Base-by-base conservation (phyloP, 1,140 invertebrate genomes). In the Micrasema minimum region DNA sequence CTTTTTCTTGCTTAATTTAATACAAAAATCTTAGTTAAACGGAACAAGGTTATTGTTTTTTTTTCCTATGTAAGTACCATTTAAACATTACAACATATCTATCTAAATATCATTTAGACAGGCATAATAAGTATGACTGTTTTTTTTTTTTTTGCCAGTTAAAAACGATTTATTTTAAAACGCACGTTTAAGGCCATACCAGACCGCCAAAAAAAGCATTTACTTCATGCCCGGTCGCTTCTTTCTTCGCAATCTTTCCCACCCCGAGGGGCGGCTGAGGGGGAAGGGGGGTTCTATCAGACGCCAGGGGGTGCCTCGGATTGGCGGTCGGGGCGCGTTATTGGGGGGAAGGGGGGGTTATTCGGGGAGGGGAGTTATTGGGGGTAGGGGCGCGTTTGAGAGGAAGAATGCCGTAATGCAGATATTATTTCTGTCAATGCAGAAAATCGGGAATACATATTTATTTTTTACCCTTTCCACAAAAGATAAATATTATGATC, bases 231-330 rank as follows among this genome's bases (percentile, higher is more conserved):
- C 66, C 69, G 68, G 67, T 75, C 73, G 70, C 66, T 75, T 75
- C 73, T 75, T 75, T 75, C 73, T 75, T 75, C 73, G 70, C 69
- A 72, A 75, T 75, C 69, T 75, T 69, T 68, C 68, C 73, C 61
- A 22, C 46, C 20, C 64, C 26, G 35, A 14, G 67, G 43, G 26
- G 55, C 37, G 18, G 12, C 53, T 35, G 41, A 31, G 23, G 61
- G n/a, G 50, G 55, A 61, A 57, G 37, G 66, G 37, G 20, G 37
- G 38, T 37, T n/a, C n/a, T n/a, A n/a, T n/a, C n/a, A n/a, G n/a
- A n/a, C n/a, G n/a, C n/a, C n/a, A n/a, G n/a, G 59, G 43, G 43
- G 16, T 37, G 10, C 37, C 16, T n/a, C 38, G 37, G 22, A 22
- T 45, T 45, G 48, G 48, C 20, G 53, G 53, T 31, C 23, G 22